Evolutionary conservation across 2,797 vertebrate genomes (phyloP).

Genomic region (Natrix natrix): DNA sequence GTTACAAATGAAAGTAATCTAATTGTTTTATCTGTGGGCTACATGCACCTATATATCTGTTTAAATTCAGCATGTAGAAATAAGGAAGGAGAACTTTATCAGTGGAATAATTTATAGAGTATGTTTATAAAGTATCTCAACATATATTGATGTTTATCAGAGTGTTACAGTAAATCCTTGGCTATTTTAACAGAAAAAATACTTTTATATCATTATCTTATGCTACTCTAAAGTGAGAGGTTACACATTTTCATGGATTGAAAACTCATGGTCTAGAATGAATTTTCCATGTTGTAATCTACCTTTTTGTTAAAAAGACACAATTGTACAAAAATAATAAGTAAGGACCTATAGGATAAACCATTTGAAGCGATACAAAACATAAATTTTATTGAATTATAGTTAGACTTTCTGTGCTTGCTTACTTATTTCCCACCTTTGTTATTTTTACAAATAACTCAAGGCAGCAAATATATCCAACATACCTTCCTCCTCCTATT

Average conservation of each 20-base stretch:
- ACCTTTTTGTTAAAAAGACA: not conserved
- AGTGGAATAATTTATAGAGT: not conserved
- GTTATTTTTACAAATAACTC: not conserved
- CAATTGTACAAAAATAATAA: not conserved
- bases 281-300: not conserved
- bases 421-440: not conserved
- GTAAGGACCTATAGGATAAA: not conserved
- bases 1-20: not conserved
- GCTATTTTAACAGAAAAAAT: not conserved
- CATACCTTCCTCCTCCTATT: not conserved
- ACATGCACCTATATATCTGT: not conserved
- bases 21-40: not conserved
- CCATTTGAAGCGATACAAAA: not conserved
- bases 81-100: not conserved
- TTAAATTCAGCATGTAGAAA: not conserved
- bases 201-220: not conserved
- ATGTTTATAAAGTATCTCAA: not conserved
- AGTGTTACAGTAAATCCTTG: not conserved
- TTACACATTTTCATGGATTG: not conserved
- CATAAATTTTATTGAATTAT: not conserved
- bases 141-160: not conserved
- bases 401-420: not conserved
- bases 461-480: not conserved
- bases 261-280: not conserved
- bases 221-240: not conserved